Conservation (phyloP, 1,140 invertebrate species). For the Coelopa frigida region DNA sequence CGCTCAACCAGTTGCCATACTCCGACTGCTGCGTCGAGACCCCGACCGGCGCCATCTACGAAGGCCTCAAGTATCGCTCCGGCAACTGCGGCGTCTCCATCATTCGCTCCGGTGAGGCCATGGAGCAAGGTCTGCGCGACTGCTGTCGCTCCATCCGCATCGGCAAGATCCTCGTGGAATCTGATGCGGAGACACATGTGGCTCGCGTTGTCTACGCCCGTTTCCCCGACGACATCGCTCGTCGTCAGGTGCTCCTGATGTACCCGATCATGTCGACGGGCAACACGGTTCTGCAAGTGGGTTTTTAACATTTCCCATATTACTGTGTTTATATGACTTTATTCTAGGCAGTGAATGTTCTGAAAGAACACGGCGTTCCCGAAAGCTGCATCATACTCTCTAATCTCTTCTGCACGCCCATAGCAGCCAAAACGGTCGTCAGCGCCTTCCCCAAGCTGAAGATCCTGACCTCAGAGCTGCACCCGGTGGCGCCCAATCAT, state of each 20-base stretch:
- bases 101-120: constrained; percentile 90
- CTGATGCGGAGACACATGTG: constrained; percentile 91
- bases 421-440: constrained; percentile 78
- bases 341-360: constrained; percentile 82
- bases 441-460: constrained; percentile 86
- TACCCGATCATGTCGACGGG: constrained; percentile 98
- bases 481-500: constrained; percentile 93
- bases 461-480: constrained; percentile 91
- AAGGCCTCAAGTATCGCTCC: constrained; percentile 87
- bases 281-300: constrained; percentile 73
- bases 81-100: constrained; percentile 99
- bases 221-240: constrained; percentile 90
- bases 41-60: constrained; percentile 83
- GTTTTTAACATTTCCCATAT: not conserved
- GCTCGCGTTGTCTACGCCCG: constrained; percentile 96
- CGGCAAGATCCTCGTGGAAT: constrained; percentile 97
- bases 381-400: constrained; percentile 93
- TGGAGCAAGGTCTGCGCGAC: constrained; percentile 95
- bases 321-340: not conserved
- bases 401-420: constrained; percentile 93
- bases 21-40: constrained; percentile 81
- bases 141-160: constrained; percentile 97
- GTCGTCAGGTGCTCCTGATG: constrained; percentile 90
- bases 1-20: constrained; percentile 94
- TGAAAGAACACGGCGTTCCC: constrained; percentile 86